Conservation (phyloP, 30 jellyfish, hydroid and myxozoan species). For the Clytia hemisphaerica region DNA sequence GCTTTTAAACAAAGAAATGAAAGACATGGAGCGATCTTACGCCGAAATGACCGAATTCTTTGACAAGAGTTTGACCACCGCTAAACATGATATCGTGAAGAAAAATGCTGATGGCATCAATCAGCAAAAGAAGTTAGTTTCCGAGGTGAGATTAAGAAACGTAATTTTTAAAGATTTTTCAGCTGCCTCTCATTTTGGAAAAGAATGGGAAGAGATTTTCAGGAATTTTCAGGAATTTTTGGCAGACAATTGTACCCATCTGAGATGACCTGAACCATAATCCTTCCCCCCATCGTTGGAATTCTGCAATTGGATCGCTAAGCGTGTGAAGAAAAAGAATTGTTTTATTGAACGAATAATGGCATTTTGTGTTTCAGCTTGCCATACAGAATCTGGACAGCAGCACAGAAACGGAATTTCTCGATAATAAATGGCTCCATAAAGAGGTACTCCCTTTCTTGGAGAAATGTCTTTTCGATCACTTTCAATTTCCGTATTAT, state of each 20-base stretch:
- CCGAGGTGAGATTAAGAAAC: constrained; percentile 42
- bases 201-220: not conserved
- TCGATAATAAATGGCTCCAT: constrained; percentile 71
- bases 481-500: too few species aligned
- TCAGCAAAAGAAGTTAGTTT: constrained; percentile 55
- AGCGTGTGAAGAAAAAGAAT: not conserved
- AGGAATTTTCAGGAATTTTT: not conserved
- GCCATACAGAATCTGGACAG: constrained; percentile 54
- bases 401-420: constrained; percentile 59
- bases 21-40: constrained; percentile 66
- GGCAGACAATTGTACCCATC: not conserved
- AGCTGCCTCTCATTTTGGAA: too few species aligned
- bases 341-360: not conserved
- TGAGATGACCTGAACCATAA: not conserved
- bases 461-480: too few species aligned
- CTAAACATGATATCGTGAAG: constrained; percentile 39
- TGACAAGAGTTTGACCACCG: constrained; percentile 36
- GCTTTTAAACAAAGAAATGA: constrained; percentile 57
- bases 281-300: not conserved
- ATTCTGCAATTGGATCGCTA: not conserved
- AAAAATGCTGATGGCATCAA: constrained; percentile 43
- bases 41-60: constrained; percentile 59
- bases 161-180: too few species aligned
- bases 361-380: constrained; percentile 10
- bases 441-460: constrained; percentile 46